Conservation (phyloP, 2,888 invertebrate species). For the Loripinus fragilis region DNA sequence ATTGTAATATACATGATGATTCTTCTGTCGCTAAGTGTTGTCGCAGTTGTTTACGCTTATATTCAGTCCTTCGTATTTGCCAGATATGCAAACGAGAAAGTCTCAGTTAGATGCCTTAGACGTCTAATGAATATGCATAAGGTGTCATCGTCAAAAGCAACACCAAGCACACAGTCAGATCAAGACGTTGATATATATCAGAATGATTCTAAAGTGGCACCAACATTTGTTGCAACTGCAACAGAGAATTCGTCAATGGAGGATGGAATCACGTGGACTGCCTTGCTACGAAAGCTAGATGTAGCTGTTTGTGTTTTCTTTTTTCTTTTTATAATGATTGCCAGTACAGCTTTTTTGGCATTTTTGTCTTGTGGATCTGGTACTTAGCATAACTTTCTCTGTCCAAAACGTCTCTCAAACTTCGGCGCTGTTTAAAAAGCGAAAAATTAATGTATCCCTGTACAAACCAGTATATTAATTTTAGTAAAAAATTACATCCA, state of each 20-base stretch:
- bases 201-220: background rate
- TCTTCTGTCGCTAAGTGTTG: background rate
- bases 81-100: background rate
- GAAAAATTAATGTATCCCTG: no score
- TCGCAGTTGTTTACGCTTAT: background rate
- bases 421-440: no score
- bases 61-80: background rate
- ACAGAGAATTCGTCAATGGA: background rate
- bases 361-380: background rate
- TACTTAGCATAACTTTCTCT: no score
- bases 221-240: no score
- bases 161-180: background rate
- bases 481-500: no score
- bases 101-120: background rate
- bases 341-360: background rate
- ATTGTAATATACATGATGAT: background rate
- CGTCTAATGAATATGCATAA: background rate
- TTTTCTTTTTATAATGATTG: no score
- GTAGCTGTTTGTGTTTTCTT: background rate
- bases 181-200: background rate
- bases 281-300: background rate
- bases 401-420: no score
- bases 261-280: background rate
- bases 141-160: background rate
- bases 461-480: no score